These are phyloP conservation scores for Copsychus sechellarum DNA, from an alignment of 2,113 vertebrate species.

Conservation along the genomic window DNA sequence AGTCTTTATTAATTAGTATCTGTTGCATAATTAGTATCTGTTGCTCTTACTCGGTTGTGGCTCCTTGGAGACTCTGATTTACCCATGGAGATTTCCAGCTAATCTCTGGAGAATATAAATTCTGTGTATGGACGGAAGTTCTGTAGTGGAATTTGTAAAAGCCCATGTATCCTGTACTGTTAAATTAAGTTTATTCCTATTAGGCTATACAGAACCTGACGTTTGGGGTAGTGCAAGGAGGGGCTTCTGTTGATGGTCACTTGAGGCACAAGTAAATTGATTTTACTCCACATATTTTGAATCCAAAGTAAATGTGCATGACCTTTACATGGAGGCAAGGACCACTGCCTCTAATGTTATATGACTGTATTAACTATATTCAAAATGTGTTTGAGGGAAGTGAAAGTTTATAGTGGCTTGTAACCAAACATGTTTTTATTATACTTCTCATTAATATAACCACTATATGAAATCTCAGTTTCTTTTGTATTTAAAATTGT, in stretches of 20 bases:
- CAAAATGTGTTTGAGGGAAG: neutral
- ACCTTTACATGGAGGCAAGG: neutral
- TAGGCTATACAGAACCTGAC: neutral
- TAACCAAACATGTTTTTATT: neutral
- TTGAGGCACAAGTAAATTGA: neutral
- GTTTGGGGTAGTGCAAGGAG: neutral
- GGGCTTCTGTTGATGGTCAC: neutral
- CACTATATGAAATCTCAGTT: neutral
- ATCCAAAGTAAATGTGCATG: neutral
- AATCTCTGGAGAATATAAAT: neutral
- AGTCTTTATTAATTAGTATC: neutral
- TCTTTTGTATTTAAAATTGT: neutral
- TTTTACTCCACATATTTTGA: neutral
- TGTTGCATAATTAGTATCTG: neutral
- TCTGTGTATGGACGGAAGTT: neutral
- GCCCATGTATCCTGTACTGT: neutral
- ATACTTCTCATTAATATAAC: neutral
- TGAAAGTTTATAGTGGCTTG: neutral
- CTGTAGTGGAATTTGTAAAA: neutral
- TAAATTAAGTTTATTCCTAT: neutral
- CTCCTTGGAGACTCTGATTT: neutral
- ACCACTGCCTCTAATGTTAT: neutral
- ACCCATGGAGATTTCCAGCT: neutral
- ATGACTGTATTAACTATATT: neutral
- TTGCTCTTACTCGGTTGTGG: neutral